These are phyloP conservation scores for Acropora yongei DNA, from an alignment of 64 coral and sea anemone genomes.

Conservation along the genomic window DNA sequence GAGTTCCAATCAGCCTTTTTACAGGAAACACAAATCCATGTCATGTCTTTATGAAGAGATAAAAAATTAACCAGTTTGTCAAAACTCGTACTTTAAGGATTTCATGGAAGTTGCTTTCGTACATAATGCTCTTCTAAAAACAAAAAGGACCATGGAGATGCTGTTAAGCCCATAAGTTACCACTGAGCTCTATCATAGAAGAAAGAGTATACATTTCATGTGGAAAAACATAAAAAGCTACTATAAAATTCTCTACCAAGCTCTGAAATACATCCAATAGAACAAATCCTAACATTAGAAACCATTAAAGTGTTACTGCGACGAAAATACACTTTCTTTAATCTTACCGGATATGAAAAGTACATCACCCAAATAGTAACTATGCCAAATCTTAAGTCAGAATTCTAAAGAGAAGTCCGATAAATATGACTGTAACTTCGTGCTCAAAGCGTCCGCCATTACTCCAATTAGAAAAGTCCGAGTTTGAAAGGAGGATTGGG, in stretches of 20 bases:
- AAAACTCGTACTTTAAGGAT: neutral
- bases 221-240: neutral
- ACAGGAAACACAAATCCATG: neutral
- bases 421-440: too few species aligned
- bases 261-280: conserved; percentile 1
- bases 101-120: conserved; percentile 1
- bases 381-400: too few species aligned
- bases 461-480: too few species aligned
- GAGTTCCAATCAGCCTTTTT: neutral
- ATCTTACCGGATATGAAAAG: too few species aligned
- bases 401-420: too few species aligned
- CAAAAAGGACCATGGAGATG: neutral
- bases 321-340: too few species aligned
- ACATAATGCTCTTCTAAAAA: neutral
- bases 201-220: neutral
- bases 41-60: neutral
- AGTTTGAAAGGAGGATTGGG: too few species aligned
- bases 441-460: too few species aligned
- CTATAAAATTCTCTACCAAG: neutral
- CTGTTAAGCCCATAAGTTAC: neutral
- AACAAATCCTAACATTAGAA: neutral
- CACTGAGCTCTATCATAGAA: neutral
- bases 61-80: neutral
- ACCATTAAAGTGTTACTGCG: neutral
- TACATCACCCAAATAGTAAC: too few species aligned